These are phyloP conservation scores for Phrynocephalus versicolor DNA, from an alignment of 2,113 vertebrate genomes.

Conservation along the genomic window DNA sequence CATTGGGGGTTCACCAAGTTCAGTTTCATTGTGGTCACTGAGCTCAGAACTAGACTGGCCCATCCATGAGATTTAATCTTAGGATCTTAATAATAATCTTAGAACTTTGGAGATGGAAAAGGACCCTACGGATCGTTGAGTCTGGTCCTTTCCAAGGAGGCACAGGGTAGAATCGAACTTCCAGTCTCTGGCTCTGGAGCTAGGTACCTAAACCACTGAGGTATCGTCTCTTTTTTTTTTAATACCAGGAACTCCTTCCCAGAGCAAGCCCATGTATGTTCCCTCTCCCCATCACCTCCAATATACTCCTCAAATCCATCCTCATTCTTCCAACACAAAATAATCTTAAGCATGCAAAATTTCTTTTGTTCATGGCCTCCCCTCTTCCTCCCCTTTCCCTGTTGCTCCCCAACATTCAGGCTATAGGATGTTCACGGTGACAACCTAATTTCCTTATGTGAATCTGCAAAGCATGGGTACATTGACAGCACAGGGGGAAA, in stretches of 20 bases:
- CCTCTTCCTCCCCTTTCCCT: no score
- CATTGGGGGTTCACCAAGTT: not conserved
- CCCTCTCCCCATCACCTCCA: no score
- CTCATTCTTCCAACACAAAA: not conserved
- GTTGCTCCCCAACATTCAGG: not conserved
- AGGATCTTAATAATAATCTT: no score
- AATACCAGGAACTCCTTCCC: not conserved
- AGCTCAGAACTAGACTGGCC: no score
- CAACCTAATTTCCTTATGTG: not conserved
- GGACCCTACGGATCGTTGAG: no score
- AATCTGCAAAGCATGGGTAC: not conserved
- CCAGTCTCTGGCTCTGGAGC: no score
- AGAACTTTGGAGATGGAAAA: no score
- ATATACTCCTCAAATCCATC: not conserved
- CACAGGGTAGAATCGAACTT: no score
- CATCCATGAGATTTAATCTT: not conserved
- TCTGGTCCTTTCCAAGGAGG: no score
- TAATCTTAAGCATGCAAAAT: not conserved
- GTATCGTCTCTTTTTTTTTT: not conserved
- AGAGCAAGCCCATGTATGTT: no score
- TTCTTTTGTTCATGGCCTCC: no score
- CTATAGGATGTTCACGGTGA: not conserved
- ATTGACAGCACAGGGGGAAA: not conserved
- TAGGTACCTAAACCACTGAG: no score
- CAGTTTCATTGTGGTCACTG: not conserved